These are phyloP conservation scores for Lepidurus couesii DNA, from an alignment of 1,140 invertebrate genomes.

Conservation along the genomic window DNA sequence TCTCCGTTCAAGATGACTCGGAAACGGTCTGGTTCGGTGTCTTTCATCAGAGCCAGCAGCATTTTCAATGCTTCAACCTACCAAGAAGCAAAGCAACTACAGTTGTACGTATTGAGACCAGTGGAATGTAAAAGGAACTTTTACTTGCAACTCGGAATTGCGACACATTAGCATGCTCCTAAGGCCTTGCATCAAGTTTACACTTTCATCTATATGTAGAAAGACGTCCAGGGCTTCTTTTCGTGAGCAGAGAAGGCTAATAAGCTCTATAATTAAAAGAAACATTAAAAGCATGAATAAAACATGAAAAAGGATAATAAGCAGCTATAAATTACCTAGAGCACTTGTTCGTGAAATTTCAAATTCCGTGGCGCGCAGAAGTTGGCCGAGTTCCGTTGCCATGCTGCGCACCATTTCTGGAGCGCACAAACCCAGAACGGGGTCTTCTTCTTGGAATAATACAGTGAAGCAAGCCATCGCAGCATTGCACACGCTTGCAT, in stretches of 20 bases:
- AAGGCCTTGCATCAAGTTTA: background rate
- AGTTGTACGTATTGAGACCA: background rate
- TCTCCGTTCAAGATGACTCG: background rate
- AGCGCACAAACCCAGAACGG: background rate
- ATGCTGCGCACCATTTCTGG: background rate
- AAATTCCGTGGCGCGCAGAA: background rate
- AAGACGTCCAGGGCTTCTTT: background rate
- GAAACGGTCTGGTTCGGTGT: background rate
- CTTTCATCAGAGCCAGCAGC: background rate
- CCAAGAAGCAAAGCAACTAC: background rate
- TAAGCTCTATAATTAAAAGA: background rate
- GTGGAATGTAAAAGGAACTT: too few relatives aligned
- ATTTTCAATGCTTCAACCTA: background rate
- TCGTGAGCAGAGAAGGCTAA: background rate
- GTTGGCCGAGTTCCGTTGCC: background rate
- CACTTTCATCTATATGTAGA: background rate
- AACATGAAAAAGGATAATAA: background rate
- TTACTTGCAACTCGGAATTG: background rate
- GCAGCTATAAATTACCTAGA: background rate
- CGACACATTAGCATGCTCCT: background rate
- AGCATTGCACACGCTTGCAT: background rate
- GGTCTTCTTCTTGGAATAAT: background rate
- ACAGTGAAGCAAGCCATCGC: background rate
- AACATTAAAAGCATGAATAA: background rate
- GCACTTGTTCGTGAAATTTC: background rate